Base-by-base conservation (phyloP, 2,797 vertebrate genomes). In the Lophotriccus pileatus region DNA sequence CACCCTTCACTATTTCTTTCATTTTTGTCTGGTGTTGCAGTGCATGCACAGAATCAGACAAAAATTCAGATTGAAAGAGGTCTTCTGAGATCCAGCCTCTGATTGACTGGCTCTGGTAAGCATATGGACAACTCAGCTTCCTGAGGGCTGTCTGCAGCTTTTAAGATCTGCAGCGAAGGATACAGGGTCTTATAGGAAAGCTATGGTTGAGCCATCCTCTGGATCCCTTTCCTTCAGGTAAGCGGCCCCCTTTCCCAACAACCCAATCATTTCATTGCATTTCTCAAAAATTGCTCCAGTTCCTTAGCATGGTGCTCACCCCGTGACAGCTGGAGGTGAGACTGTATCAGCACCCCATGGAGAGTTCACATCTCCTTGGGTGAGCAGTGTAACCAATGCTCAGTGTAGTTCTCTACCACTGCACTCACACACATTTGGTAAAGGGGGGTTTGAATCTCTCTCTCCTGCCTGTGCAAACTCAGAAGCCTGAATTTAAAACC, bases 291-390 rank as follows among this genome's bases (percentile, higher is more conserved):
- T 22, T 41, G 1, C 55, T 73, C 36, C 18, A 24, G 34, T 59
- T 85, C 32, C 23, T 84, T n/a, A 60, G 15, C 20, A 14, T 3
- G 11, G 18, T 13, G 2, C 34, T 79, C 28, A n/a, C 5, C 6
- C 34, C 0, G 0, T 10, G 20, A 58, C 0, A 0, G 34, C 46
- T 53, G 19, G 34, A 34, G 7, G 5, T 47, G 17, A 62, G 50
- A 23, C 12, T 20, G 5, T 39, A 37, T 30, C 12, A 39, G 24
- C 20, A 60, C 19, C 7, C 19, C 34, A 1, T 6, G 56, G 23
- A 67, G n/a, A 34, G 3, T 23, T 66, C 24, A 6, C 56, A 20
- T 23, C 16, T 74, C 44, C 9, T 27, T 53, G 30, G 10, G 15
- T 62, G 21, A 68, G 19, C 34, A 70, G 14, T 28, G 39, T 19